phyloP scores from a whole-genome alignment of 2,797 vertebrate genomes.

The Rhinella marina region DNA sequence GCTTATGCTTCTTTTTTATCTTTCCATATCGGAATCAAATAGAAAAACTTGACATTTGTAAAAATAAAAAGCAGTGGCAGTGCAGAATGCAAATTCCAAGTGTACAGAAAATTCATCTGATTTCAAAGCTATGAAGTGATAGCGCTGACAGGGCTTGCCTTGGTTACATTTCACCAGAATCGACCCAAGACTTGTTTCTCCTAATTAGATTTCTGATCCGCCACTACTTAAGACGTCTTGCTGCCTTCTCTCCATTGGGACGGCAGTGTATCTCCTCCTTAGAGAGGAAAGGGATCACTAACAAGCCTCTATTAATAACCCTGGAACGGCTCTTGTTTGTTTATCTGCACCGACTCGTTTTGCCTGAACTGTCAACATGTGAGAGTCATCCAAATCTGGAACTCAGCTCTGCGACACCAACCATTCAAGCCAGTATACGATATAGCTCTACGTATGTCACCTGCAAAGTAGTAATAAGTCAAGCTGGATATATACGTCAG shows the following conservation, averaged over 20 bases:
- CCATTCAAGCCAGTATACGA: background rate
- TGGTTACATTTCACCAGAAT: conserved; percentile 17
- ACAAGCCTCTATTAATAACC: conserved; percentile 39
- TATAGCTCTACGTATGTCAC: background rate
- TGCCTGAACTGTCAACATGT: conserved; percentile 33
- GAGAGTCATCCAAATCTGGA: background rate
- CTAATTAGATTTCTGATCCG: conserved; percentile 29
- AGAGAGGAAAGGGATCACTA: conserved; percentile 33
- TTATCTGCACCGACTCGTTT: conserved; percentile 18
- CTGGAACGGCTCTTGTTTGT: conserved; percentile 24
- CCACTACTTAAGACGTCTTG: conserved; percentile 6
- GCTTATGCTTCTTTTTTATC: background rate
- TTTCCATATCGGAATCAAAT: background rate
- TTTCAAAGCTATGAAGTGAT: background rate
- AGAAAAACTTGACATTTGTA: background rate
- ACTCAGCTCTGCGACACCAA: background rate
- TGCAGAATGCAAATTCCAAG: background rate
- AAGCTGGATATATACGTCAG: too few relatives aligned
- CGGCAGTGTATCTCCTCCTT: conserved; percentile 13
- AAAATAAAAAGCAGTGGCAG: background rate
- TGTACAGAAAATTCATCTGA: background rate
- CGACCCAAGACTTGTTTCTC: background rate
- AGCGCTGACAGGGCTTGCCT: background rate
- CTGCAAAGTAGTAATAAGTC: background rate
- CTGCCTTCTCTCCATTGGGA: conserved; percentile 18